Percentiles rank a stretch among this genome's conserved stretches.
Conservation (phyloP, 2,797 vertebrate genomes). For the Spheniscus humboldti region DNA sequence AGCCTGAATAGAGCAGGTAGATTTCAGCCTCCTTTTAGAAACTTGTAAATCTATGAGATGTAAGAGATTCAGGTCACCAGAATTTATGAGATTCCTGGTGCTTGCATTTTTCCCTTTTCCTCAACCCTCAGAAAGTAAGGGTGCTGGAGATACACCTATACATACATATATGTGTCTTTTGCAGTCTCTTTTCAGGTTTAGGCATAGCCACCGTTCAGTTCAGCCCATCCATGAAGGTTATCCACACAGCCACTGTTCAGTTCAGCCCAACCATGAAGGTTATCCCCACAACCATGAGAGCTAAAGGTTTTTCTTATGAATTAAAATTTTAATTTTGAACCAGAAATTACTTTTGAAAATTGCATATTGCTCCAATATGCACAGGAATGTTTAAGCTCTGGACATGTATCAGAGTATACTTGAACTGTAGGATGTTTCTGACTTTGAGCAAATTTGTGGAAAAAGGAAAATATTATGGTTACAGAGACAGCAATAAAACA, state of each 20-base stretch:
- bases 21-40: neutral
- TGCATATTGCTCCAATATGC: neutral
- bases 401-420: neutral
- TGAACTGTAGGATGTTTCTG: neutral
- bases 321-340: neutral
- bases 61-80: neutral
- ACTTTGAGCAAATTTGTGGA: neutral
- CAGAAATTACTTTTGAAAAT: neutral
- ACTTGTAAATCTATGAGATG: neutral
- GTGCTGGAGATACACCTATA: neutral
- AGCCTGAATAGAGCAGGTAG: neutral
- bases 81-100: neutral
- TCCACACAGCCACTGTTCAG: neutral
- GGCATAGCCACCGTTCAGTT: neutral
- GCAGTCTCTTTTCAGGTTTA: neutral
- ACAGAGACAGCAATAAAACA: neutral
- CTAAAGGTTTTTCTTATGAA: neutral
- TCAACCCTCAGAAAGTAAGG: neutral
- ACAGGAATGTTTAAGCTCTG: neutral
- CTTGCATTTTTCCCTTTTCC: neutral
- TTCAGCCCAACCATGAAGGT: neutral
- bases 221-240: neutral
- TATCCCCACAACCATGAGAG: neutral
- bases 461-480: neutral
- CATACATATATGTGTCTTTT: rapidly evolving